These are phyloP conservation scores for Dromococcyx pavoninus DNA, from an alignment of 2,797 vertebrate species.

Conservation along the genomic window DNA sequence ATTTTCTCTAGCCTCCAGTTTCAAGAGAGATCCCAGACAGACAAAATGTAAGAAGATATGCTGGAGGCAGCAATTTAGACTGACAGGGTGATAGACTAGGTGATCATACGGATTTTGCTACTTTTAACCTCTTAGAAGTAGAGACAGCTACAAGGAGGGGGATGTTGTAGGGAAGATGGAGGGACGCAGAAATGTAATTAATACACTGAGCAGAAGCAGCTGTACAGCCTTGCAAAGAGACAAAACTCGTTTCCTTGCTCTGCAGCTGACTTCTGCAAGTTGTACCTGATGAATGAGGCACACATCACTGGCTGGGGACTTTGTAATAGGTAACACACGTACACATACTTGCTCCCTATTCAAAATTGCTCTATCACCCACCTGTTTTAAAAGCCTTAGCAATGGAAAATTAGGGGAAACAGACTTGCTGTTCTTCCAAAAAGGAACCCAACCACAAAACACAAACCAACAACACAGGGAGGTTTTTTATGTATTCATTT, in stretches of 20 bases:
- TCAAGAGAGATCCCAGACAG: neutral
- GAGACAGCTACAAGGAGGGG: neutral
- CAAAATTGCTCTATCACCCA: neutral
- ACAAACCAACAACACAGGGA: neutral
- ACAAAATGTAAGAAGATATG: neutral
- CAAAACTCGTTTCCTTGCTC: neutral
- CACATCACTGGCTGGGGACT: neutral
- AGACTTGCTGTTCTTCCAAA: neutral
- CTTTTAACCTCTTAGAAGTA: neutral
- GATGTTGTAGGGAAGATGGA: neutral
- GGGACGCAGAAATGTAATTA: neutral
- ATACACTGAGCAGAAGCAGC: neutral
- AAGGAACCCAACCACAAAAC: too few species aligned
- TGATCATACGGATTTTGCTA: neutral
- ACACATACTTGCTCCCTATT: neutral
- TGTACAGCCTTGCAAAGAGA: neutral
- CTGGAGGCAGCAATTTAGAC: neutral
- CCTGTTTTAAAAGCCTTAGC: neutral
- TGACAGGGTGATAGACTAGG: neutral
- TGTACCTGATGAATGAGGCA: neutral
- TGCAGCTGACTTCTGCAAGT: neutral
- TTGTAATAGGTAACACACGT: neutral
- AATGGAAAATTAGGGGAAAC: neutral
- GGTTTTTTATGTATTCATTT: neutral
- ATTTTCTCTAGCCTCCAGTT: neutral